phyloP scores from a whole-genome alignment of 1,140 invertebrate genomes.

The Heliconius himera region DNA sequence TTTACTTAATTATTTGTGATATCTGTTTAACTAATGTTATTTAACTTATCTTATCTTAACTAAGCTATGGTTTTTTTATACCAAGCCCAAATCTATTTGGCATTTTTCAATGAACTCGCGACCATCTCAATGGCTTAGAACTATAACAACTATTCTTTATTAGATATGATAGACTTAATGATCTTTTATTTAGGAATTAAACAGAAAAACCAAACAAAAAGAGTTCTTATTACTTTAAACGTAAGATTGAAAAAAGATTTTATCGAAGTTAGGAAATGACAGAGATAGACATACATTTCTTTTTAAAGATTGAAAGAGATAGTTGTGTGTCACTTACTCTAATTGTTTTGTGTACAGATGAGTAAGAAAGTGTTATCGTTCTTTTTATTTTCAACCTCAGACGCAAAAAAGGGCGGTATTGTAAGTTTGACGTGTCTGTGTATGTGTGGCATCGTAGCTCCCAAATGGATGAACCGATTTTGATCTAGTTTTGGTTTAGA shows the following conservation, averaged over 20 bases:
- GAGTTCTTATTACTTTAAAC: neutral
- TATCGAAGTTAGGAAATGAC: neutral
- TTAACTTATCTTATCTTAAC: too few species aligned
- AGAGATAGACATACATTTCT: conserved; percentile 22
- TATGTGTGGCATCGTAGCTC: too few species aligned
- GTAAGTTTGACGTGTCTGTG: too few species aligned
- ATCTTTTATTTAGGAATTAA: conserved; percentile 22
- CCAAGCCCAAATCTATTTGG: too few species aligned
- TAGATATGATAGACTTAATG: conserved; percentile 21
- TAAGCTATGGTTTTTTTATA: too few species aligned
- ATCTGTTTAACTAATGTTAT: too few species aligned
- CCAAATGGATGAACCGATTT: too few species aligned
- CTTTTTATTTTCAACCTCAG: neutral
- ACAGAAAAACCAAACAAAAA: neutral
- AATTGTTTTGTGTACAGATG: conserved; percentile 31
- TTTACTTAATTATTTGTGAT: too few species aligned
- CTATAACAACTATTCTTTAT: neutral
- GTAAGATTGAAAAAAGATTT: neutral
- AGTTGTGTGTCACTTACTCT: conserved; percentile 18
- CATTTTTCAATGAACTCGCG: neutral
- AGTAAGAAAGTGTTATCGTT: conserved; percentile 15
- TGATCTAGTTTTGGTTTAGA: too few species aligned
- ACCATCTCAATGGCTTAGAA: neutral
- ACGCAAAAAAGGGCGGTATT: too few species aligned
- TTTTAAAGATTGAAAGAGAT: conserved; percentile 20